A percentile compares a stretch with the other conserved stretches of the same genome.
phyloP scores from a whole-genome alignment of 2,888 invertebrate genomes.

The Bombyx huttoni region DNA sequence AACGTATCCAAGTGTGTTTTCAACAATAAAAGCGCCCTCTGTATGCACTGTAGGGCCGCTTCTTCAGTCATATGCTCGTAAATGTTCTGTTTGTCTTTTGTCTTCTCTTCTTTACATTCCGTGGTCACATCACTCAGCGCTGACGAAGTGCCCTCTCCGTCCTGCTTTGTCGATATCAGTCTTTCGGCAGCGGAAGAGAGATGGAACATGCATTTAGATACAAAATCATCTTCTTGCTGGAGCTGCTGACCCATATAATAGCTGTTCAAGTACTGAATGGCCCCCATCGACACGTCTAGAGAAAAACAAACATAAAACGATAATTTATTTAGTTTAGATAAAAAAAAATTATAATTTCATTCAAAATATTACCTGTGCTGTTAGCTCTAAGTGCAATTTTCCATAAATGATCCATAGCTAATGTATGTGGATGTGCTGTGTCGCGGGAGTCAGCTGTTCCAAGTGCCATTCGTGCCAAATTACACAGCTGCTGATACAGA shows the following conservation, averaged over 20 bases:
- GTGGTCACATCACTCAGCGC: slow-evolving; percentile 18
- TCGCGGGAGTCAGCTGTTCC: slow-evolving; percentile 75
- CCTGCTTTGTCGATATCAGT: slow-evolving; percentile 57
- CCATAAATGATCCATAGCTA: slow-evolving; percentile 96
- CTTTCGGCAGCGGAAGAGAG: slow-evolving; percentile 87
- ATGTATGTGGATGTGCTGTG: slow-evolving; percentile 66
- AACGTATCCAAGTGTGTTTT: slow-evolving; percentile 96
- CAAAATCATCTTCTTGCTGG: slow-evolving; percentile 93
- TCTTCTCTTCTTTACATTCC: slow-evolving; percentile 39
- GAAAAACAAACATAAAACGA: slow-evolving; percentile 1
- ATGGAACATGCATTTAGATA: slow-evolving; percentile 94
- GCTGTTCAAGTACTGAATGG: slow-evolving; percentile 93
- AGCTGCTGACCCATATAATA: slow-evolving; percentile 95
- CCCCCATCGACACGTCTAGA: slow-evolving; percentile 91
- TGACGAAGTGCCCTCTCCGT: slow-evolving; percentile 25
- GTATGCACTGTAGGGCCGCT: slow-evolving; percentile 88
- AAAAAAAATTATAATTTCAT: neutral
- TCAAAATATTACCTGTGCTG: slow-evolving; percentile 76
- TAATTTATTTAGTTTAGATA: too few species aligned
- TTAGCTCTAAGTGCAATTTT: slow-evolving; percentile 92
- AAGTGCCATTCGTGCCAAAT: slow-evolving; percentile 85
- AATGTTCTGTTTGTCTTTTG: slow-evolving; percentile 52
- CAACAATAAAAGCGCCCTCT: slow-evolving; percentile 87
- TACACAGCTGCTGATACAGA: slow-evolving; percentile 92
- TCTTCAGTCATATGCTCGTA: slow-evolving; percentile 77